Percentiles rank a stretch among this genome's conserved stretches.
Evolutionary conservation across 2,113 vertebrate species (phyloP).

Genomic region (Physeter macrocephalus): DNA sequence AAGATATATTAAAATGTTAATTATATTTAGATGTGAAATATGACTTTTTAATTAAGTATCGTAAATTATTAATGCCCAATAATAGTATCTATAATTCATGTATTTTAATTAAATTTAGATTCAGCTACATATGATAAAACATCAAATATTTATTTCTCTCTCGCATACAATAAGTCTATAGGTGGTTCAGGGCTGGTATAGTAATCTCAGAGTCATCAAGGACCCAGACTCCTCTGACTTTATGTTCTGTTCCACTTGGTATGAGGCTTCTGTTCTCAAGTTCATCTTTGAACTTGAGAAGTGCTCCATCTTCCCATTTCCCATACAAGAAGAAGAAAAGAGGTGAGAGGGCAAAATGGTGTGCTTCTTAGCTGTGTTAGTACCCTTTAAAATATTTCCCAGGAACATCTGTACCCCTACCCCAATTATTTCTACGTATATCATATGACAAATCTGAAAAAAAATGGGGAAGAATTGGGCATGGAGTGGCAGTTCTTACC

Average conservation of each 20-base stretch:
- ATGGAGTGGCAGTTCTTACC: background rate
- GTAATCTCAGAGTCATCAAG: background rate
- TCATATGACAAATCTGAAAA: background rate
- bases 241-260: background rate
- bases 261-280: background rate
- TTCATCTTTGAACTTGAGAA: too few species aligned
- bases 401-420: background rate
- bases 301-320: background rate
- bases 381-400: background rate
- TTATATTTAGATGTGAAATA: background rate
- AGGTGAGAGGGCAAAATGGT: background rate
- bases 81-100: background rate
- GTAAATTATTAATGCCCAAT: constrained; percentile 1
- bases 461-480: background rate
- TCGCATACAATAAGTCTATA: background rate
- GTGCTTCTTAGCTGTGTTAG: background rate
- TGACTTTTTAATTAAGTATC: background rate
- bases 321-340: background rate
- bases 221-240: background rate
- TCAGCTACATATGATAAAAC: background rate
- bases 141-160: background rate
- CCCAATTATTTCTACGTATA: background rate
- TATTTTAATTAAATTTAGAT: background rate
- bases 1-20: constrained; percentile 10
- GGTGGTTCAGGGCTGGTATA: background rate